These are phyloP conservation scores for Acanthurus leucopareius DNA, from an alignment of 2,797 vertebrate genomes.

Conservation along the genomic window DNA sequence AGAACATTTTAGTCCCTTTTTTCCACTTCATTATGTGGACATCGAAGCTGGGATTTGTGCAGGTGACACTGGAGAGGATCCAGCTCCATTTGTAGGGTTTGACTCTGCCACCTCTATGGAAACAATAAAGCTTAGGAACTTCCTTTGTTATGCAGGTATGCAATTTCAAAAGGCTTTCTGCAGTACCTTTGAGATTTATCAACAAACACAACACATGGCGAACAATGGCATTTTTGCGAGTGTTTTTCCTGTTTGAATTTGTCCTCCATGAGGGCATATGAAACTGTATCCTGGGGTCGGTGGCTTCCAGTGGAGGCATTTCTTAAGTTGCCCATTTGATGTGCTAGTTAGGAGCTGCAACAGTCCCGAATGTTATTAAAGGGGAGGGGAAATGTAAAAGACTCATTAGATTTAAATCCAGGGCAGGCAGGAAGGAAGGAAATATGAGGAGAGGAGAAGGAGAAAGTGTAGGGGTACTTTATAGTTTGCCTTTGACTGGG, in stretches of 20 bases:
- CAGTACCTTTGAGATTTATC: constrained; percentile 1
- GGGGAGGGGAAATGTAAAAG: constrained; percentile 56
- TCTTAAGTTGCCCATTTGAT: constrained; percentile 51
- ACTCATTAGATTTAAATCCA: constrained; percentile 68
- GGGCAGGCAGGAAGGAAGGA: constrained; percentile 38
- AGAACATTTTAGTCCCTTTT: neutral
- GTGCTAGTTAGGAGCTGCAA: constrained; percentile 46
- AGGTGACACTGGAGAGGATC: neutral
- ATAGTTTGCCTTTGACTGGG: constrained; percentile 55
- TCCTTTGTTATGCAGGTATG: constrained; percentile 12
- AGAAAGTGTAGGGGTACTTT: constrained; percentile 44
- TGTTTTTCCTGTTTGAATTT: constrained; percentile 41
- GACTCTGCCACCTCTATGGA: neutral
- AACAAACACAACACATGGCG: constrained; percentile 12
- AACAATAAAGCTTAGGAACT: neutral
- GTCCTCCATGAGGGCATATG: constrained; percentile 29
- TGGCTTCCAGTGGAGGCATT: constrained; percentile 35
- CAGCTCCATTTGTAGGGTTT: neutral
- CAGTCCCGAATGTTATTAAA: constrained; percentile 50
- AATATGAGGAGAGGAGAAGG: constrained; percentile 52
- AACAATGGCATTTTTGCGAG: constrained; percentile 29
- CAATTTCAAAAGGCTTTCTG: constrained; percentile 16
- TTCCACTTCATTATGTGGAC: neutral
- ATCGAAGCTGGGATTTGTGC: neutral
- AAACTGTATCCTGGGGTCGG: neutral